A percentile compares a stretch with the other conserved stretches of the same genome.
phyloP scores from a whole-genome alignment of 64 coral and sea anemone species.

The Dendrophyllia cribrosa region DNA sequence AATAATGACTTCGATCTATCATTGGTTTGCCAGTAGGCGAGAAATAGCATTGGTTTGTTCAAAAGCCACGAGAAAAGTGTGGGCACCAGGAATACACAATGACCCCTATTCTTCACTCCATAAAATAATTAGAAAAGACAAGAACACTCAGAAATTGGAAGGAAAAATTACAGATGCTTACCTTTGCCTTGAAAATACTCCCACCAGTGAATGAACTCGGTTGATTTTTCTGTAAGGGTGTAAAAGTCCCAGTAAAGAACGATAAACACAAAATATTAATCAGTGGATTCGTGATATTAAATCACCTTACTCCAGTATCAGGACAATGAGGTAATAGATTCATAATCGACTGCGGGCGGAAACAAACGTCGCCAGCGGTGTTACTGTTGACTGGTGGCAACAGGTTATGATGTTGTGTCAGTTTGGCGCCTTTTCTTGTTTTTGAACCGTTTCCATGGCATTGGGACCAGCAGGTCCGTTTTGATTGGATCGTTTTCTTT shows the following conservation, averaged over 20 bases:
- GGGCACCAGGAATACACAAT: slow-evolving; percentile 1
- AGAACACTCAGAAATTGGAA: background rate
- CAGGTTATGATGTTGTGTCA: background rate
- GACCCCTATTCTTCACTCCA: background rate
- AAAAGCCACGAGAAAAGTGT: background rate
- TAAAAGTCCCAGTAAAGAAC: background rate
- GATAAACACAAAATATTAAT: slow-evolving; percentile 17
- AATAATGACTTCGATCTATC: background rate
- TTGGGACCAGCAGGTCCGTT: too few species aligned
- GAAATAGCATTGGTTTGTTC: background rate
- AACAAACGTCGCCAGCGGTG: slow-evolving; percentile 15
- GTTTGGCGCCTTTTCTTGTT: background rate
- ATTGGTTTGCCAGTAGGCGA: background rate
- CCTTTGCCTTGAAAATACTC: background rate
- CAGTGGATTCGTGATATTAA: background rate
- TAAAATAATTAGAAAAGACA: background rate
- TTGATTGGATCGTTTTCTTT: background rate
- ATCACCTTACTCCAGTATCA: slow-evolving; percentile 10
- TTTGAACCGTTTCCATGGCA: background rate
- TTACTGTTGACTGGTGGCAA: background rate
- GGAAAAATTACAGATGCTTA: background rate
- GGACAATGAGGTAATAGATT: slow-evolving; percentile 37
- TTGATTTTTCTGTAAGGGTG: background rate
- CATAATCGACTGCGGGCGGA: background rate
- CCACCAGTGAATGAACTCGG: background rate